phyloP scores from a whole-genome alignment of 2,113 vertebrate genomes.

The Onychostoma macrolepis region DNA sequence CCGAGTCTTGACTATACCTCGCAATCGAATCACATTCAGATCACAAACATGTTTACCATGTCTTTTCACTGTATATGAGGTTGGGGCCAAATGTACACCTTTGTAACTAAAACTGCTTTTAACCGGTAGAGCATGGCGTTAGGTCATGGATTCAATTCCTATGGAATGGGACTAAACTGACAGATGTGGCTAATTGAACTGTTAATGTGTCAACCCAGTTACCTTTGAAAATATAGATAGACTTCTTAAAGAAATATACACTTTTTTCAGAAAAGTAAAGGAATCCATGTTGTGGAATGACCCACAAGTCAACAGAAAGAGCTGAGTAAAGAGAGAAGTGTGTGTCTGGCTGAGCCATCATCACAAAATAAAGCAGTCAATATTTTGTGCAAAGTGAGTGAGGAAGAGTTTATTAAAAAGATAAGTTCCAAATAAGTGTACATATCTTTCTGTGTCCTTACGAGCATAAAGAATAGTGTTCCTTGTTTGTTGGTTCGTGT shows the following conservation, averaged over 20 bases:
- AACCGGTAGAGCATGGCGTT: no score
- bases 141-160: no score
- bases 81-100: no score
- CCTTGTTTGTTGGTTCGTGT: not conserved
- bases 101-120: no score
- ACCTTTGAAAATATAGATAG: no score
- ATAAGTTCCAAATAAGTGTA: not conserved
- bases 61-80: not conserved
- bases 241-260: no score
- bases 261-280: no score
- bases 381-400: not conserved
- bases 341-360: not conserved
- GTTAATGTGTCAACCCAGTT: no score
- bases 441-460: not conserved
- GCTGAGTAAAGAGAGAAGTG: no score
- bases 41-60: not conserved
- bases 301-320: not conserved
- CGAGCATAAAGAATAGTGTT: not conserved
- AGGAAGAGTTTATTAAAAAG: not conserved
- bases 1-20: not conserved
- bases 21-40: not conserved
- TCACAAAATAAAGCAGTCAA: not conserved
- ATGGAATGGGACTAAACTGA: no score
- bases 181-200: no score
- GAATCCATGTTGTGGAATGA: not conserved